These are phyloP conservation scores for Dicaeum eximium DNA, from an alignment of 2,113 vertebrate species.

Conservation along the genomic window DNA sequence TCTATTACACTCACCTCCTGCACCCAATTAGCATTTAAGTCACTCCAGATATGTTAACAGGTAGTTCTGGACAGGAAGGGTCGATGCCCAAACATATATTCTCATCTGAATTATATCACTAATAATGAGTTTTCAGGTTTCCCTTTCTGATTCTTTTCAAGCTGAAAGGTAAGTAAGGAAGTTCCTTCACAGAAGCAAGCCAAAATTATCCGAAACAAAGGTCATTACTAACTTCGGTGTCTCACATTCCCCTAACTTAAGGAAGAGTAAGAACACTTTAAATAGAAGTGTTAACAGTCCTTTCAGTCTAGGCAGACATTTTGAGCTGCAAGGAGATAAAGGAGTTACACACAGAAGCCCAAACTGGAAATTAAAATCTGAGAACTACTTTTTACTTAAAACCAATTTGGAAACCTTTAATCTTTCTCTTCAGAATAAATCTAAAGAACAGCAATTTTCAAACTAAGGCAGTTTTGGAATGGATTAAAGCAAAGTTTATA, in stretches of 20 bases:
- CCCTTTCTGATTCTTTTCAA: background rate
- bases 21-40: background rate
- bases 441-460: background rate
- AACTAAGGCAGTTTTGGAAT: background rate
- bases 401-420: background rate
- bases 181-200: background rate
- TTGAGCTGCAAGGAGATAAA: background rate
- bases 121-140: background rate
- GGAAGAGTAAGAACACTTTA: background rate
- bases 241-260: background rate
- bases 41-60: background rate
- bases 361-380: background rate
- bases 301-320: background rate
- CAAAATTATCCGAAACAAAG: background rate
- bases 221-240: background rate
- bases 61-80: background rate
- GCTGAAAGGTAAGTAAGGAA: background rate
- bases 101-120: background rate
- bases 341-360: background rate
- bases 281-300: background rate
- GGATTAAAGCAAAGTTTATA: background rate
- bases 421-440: background rate
- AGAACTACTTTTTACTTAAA: background rate
- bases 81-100: background rate
- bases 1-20: accelerated